Conservation (phyloP, 1,140 invertebrate species). For the Aphidius ervi region DNA sequence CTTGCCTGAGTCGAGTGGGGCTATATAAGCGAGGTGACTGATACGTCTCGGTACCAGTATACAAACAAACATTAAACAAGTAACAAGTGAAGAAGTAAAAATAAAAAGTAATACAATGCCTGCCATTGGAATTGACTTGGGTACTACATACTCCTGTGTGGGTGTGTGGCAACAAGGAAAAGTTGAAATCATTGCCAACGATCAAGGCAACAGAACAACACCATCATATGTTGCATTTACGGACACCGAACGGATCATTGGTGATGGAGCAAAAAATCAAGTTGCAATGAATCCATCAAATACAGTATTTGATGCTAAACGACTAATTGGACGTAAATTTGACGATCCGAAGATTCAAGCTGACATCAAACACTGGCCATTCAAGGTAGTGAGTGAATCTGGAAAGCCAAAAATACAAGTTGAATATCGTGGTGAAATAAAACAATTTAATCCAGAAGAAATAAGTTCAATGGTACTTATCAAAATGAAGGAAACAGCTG, state of each 20-base stretch:
- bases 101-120: constrained; percentile 41
- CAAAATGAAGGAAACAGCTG: constrained; percentile 72
- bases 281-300: constrained; percentile 66
- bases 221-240: constrained; percentile 85
- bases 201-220: constrained; percentile 82
- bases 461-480: constrained; percentile 78
- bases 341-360: constrained; percentile 67
- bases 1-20: background rate
- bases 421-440: constrained; percentile 69
- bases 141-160: constrained; percentile 73
- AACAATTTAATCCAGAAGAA: constrained; percentile 73
- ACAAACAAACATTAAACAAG: constrained; percentile 20
- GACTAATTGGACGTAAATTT: constrained; percentile 56
- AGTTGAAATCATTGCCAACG: constrained; percentile 85
- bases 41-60: constrained; percentile 2
- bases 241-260: constrained; percentile 76
- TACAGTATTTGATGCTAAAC: constrained; percentile 58
- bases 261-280: constrained; percentile 73
- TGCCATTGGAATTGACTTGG: constrained; percentile 67
- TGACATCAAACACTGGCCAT: constrained; percentile 68
- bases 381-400: constrained; percentile 60
- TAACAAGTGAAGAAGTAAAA: constrained; percentile 13
- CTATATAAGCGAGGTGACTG: constrained; percentile 12
- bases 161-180: constrained; percentile 73
- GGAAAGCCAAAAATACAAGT: constrained; percentile 64